phyloP scores from a whole-genome alignment of 2,113 vertebrate genomes.

The Seriola dumerili region DNA sequence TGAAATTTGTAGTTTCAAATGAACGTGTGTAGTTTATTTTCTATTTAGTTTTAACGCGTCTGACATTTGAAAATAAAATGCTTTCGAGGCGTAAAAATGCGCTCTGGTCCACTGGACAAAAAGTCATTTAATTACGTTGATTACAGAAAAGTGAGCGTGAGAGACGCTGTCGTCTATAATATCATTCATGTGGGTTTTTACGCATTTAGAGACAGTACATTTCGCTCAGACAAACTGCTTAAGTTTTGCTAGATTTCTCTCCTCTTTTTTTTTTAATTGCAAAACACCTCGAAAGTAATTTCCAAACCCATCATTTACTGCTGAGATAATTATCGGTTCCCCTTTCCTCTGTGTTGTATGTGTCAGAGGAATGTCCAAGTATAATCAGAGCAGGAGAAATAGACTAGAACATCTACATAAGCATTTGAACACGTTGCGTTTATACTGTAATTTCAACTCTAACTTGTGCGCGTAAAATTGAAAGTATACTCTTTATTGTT shows the following conservation, averaged over 20 bases:
- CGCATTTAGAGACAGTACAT: background rate
- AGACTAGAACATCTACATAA: conserved; percentile 37
- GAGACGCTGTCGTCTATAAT: background rate
- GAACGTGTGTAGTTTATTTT: background rate
- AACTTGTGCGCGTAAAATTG: background rate
- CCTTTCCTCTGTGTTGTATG: conserved; percentile 48
- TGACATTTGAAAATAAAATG: background rate
- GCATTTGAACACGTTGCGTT: background rate
- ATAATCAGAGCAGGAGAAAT: conserved; percentile 39
- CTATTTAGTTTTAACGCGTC: background rate
- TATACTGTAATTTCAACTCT: background rate
- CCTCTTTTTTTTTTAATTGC: background rate
- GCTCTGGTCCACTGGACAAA: background rate
- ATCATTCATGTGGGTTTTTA: background rate
- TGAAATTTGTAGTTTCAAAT: conserved; percentile 29
- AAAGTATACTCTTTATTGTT: background rate
- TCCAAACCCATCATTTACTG: conserved; percentile 71
- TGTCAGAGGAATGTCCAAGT: conserved; percentile 67
- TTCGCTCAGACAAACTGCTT: conserved; percentile 17
- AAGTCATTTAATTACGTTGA: conserved; percentile 7
- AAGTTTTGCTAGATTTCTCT: conserved; percentile 12
- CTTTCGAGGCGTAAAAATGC: background rate
- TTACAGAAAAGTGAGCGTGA: background rate
- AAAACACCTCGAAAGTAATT: conserved; percentile 59
- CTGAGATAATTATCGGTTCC: conserved; percentile 71